A percentile compares a stretch with the other conserved stretches of the same genome.
phyloP scores from a whole-genome alignment of 2,113 vertebrate species.

The Triplophysa tibetana region DNA sequence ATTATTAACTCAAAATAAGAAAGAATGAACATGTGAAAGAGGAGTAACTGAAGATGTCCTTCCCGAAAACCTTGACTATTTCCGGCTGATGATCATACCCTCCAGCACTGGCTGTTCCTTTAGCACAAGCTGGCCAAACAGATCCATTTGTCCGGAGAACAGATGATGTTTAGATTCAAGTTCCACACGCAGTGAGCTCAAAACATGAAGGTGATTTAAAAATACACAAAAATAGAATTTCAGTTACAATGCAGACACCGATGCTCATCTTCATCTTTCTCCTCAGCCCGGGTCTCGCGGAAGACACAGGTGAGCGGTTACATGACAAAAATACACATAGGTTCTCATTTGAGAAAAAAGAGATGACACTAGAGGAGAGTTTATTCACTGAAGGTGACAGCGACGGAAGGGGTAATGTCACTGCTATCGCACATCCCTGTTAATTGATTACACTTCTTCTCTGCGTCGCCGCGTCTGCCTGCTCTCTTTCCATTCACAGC shows the following conservation, averaged over 20 bases:
- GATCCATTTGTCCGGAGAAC: neutral
- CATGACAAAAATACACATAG: neutral
- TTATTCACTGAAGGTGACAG: conserved; percentile 18
- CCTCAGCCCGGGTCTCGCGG: conserved; percentile 38
- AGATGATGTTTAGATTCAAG: conserved; percentile 19
- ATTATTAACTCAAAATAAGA: neutral
- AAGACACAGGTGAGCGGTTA: conserved; percentile 71
- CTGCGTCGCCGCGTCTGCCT: neutral
- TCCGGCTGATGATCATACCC: neutral
- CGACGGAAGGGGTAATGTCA: conserved; percentile 22
- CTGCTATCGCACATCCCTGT: conserved; percentile 12
- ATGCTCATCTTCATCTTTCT: conserved; percentile 42
- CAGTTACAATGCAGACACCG: conserved; percentile 9
- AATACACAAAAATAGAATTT: conserved; percentile 47
- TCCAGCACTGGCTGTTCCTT: conserved; percentile 19
- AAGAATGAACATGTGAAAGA: neutral
- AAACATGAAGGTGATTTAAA: conserved; percentile 50
- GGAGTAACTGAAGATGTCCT: conserved; percentile 1
- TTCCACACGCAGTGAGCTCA: conserved; percentile 26
- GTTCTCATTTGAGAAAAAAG: neutral
- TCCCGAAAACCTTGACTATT: conserved; percentile 19
- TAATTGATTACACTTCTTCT: conserved; percentile 37
- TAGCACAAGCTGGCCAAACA: conserved; percentile 7
- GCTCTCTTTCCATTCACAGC: conserved; percentile 18
- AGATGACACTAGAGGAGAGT: conserved; percentile 23